Conservation (phyloP, 1,140 invertebrate genomes). For the Drosophila neocordata region DNA sequence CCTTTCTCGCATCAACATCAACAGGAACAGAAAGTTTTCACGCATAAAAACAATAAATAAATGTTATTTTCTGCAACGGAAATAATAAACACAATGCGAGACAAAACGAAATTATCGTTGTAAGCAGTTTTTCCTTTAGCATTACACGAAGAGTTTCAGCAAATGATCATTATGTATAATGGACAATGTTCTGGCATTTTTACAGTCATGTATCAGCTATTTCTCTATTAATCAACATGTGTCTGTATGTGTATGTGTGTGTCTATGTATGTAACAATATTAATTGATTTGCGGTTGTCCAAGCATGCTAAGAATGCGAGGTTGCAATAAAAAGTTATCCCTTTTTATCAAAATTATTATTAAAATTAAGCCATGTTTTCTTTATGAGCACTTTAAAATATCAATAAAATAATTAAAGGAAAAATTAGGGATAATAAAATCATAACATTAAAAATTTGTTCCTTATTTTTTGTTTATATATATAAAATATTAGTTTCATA, state of each 20-base stretch:
- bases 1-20: neutral
- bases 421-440: too few relatives aligned
- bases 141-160: neutral
- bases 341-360: too few relatives aligned
- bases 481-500: too few relatives aligned
- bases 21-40: constrained; percentile 26
- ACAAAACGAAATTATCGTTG: constrained; percentile 53
- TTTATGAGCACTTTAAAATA: too few relatives aligned
- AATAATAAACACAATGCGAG: constrained; percentile 70
- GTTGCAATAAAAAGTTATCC: too few relatives aligned
- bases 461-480: too few relatives aligned
- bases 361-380: too few relatives aligned
- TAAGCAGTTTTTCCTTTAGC: constrained; percentile 53
- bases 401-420: too few relatives aligned
- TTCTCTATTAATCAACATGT: constrained; percentile 2
- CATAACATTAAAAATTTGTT: too few relatives aligned
- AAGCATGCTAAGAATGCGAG: neutral
- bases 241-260: too few relatives aligned
- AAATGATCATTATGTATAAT: constrained; percentile 28
- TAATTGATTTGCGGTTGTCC: constrained; percentile 68
- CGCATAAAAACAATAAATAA: constrained; percentile 67
- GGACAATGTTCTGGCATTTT: constrained; percentile 12
- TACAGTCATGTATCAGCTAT: neutral
- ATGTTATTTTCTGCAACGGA: constrained; percentile 50
- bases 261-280: constrained; percentile 40